Evolutionary conservation across 2,797 vertebrate species (phyloP).

Genomic region (Phyllotis vaccarum): DNA sequence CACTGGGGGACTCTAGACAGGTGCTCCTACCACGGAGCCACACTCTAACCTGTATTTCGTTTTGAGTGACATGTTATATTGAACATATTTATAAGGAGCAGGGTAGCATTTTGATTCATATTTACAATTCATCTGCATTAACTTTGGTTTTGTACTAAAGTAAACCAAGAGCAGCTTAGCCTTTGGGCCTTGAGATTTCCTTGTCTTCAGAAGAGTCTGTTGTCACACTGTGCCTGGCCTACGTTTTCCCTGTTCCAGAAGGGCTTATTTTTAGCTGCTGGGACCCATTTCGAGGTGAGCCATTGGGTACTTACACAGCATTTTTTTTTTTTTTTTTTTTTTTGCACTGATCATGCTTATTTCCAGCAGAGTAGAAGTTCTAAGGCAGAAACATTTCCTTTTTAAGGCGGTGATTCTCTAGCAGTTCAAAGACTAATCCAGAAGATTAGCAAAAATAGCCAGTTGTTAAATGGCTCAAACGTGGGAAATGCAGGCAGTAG

Average conservation of each 20-base stretch:
- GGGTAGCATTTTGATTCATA: background rate
- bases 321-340: conserved; percentile 63
- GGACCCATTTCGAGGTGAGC: conserved; percentile 37
- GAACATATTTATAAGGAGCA: background rate
- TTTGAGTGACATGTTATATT: background rate
- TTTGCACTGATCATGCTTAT: conserved; percentile 57
- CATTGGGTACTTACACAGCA: background rate
- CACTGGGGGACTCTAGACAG: background rate
- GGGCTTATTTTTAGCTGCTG: conserved; percentile 58
- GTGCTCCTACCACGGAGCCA: background rate
- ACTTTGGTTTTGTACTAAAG: background rate
- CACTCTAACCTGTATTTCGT: background rate
- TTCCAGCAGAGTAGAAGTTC: conserved; percentile 67
- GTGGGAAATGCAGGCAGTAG: background rate
- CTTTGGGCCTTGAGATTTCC: background rate
- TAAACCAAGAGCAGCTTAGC: background rate
- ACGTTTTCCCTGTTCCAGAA: conserved; percentile 10
- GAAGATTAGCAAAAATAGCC: conserved; percentile 79
- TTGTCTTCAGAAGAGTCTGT: background rate
- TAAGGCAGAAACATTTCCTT: conserved; percentile 80
- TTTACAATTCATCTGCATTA: background rate
- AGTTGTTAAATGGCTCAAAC: conserved; percentile 57
- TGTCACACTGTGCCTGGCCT: background rate
- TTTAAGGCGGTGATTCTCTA: conserved; percentile 71
- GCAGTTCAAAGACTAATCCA: conserved; percentile 76